Percentiles rank a stretch among this genome's conserved stretches.
Evolutionary conservation across 1,140 invertebrate species (phyloP).

Genomic region (Pogonomyrmex californicus): DNA sequence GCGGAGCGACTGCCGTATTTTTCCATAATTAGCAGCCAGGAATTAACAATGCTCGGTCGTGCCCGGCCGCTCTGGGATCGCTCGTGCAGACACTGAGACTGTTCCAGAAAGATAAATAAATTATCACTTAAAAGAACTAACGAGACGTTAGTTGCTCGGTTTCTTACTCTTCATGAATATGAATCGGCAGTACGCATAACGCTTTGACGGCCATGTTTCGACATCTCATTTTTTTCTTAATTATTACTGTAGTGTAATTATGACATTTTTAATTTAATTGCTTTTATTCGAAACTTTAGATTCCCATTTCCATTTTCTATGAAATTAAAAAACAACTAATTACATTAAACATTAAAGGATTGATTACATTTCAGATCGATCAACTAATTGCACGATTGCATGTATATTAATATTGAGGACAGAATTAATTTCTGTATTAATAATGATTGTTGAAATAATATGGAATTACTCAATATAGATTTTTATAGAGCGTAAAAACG

Average conservation of each 20-base stretch:
- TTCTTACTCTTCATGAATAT: slow-evolving; percentile 80
- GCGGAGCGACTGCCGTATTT: slow-evolving; percentile 76
- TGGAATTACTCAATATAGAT: background rate
- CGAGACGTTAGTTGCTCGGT: slow-evolving; percentile 76
- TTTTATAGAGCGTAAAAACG: background rate
- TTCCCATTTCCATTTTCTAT: background rate
- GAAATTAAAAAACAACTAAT: slow-evolving; percentile 1
- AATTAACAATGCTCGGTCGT: slow-evolving; percentile 77
- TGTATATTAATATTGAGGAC: background rate
- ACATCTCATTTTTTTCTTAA: slow-evolving; percentile 72
- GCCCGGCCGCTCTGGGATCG: slow-evolving; percentile 72
- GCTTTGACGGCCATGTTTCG: slow-evolving; percentile 66
- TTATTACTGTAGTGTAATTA: slow-evolving; percentile 59
- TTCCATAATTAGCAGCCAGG: slow-evolving; percentile 81
- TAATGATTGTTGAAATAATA: background rate
- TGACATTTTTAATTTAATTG: slow-evolving; percentile 15
- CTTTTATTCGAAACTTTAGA: background rate
- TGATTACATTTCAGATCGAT: background rate
- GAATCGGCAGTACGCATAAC: slow-evolving; percentile 60
- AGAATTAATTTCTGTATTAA: background rate
- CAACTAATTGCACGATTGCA: background rate
- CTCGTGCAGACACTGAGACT: slow-evolving; percentile 77
- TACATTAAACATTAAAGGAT: background rate
- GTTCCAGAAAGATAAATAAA: slow-evolving; percentile 83
- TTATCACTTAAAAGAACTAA: slow-evolving; percentile 81